phyloP scores from a whole-genome alignment of 2,797 vertebrate genomes.

The Xiphophorus birchmanni region DNA sequence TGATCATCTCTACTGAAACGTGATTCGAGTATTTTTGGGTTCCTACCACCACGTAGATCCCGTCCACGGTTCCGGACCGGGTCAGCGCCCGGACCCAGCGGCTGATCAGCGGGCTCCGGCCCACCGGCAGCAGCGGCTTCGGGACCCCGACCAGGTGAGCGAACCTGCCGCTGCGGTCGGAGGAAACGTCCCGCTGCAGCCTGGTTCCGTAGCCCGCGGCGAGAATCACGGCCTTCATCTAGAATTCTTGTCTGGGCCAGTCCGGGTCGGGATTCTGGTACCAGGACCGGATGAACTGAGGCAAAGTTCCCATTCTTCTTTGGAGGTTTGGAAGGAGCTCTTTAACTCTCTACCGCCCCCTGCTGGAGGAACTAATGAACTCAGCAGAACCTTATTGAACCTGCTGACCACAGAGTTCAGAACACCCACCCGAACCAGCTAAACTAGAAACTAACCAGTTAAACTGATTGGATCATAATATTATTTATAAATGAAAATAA shows the following conservation, averaged over 20 bases:
- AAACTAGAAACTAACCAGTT: too few relatives aligned
- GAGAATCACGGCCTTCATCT: slow-evolving; percentile 84
- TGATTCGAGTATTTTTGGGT: background rate
- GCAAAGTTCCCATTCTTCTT: background rate
- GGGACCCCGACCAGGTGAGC: slow-evolving; percentile 72
- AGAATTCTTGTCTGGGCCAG: background rate
- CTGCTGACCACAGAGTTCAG: too few relatives aligned
- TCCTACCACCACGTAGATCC: slow-evolving; percentile 78
- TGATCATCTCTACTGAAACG: background rate
- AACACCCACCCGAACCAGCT: too few relatives aligned
- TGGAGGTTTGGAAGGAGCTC: background rate
- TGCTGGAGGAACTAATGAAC: background rate
- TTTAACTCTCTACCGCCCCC: background rate
- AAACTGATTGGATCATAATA: background rate
- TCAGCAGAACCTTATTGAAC: too few relatives aligned
- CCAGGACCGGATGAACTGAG: background rate
- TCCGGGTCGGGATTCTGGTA: background rate
- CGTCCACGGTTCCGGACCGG: slow-evolving; percentile 59
- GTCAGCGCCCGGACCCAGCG: slow-evolving; percentile 81
- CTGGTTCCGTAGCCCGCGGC: slow-evolving; percentile 86
- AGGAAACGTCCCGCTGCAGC: slow-evolving; percentile 79
- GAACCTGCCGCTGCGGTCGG: slow-evolving; percentile 71
- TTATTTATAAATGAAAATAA: background rate
- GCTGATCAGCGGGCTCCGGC: slow-evolving; percentile 67
- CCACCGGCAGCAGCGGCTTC: slow-evolving; percentile 85